Conservation (phyloP, 1,140 invertebrate genomes). For the Asobara japonica region DNA sequence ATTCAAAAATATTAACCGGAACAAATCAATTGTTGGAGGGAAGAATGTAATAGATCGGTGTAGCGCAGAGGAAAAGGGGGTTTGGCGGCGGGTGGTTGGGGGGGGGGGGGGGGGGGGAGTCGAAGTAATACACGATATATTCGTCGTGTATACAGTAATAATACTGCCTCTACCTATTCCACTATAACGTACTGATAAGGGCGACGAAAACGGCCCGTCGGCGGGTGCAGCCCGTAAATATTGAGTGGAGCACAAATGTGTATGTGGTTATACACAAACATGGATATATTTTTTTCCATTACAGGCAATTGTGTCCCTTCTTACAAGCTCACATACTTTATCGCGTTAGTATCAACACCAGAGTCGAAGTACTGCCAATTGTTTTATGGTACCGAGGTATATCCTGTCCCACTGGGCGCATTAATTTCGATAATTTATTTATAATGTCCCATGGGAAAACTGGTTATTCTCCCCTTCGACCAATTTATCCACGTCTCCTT, state of each 20-base stretch:
- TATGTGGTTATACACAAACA: not conserved
- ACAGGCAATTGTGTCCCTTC: conserved; percentile 5
- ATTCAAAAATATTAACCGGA: conserved; percentile 14
- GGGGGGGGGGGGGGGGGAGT: not conserved
- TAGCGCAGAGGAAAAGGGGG: conserved; percentile 10
- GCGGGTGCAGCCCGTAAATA: conserved; percentile 54
- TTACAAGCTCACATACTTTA: conserved; percentile 36
- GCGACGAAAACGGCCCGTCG: conserved; percentile 45
- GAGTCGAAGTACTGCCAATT: not conserved
- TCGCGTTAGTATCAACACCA: conserved; percentile 23
- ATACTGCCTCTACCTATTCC: conserved; percentile 49
- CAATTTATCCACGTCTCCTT: not conserved
- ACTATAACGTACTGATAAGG: conserved; percentile 48
- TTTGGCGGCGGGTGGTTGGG: not conserved
- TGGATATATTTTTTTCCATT: not conserved
- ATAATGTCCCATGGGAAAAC: too few relatives aligned
- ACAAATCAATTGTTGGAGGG: conserved; percentile 8
- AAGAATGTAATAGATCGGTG: conserved; percentile 15
- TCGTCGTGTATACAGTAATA: conserved; percentile 26
- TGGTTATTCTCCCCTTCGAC: too few relatives aligned
- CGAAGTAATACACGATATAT: conserved; percentile 35
- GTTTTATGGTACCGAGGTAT: not conserved
- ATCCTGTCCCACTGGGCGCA: not conserved
- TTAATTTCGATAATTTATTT: not conserved
- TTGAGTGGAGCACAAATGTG: conserved; percentile 38